phyloP scores from a whole-genome alignment of 1,140 invertebrate species.

The Penaeus vannamei region DNA sequence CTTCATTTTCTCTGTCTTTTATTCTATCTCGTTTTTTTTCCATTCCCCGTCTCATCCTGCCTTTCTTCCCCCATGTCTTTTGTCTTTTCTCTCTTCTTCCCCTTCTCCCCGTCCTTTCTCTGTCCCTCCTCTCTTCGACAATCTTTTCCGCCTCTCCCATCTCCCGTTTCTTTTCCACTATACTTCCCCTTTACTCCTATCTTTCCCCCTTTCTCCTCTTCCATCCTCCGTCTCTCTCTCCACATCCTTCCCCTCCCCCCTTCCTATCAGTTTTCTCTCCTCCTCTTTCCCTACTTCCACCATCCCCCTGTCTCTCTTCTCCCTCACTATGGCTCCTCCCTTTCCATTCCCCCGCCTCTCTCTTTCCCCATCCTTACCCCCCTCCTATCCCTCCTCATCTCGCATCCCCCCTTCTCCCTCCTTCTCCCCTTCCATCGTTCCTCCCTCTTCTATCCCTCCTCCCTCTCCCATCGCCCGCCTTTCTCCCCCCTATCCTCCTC shows the following conservation, averaged over 20 bases:
- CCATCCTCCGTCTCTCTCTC: background rate
- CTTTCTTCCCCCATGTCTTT: background rate
- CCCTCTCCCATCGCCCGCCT: background rate
- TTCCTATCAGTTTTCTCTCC: background rate
- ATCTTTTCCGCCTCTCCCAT: too few species aligned
- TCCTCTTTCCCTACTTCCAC: background rate
- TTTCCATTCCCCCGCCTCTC: background rate
- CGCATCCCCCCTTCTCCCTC: background rate
- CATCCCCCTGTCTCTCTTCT: background rate
- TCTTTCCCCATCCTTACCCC: background rate
- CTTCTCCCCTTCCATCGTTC: too few species aligned
- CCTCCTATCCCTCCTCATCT: background rate
- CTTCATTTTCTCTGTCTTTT: background rate
- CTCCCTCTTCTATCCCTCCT: background rate
- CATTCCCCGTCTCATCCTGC: background rate
- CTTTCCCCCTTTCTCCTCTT: background rate
- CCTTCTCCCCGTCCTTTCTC: too few species aligned
- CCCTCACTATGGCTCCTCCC: background rate
- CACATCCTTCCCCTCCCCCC: background rate
- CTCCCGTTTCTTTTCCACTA: background rate
- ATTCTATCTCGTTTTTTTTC: too few species aligned
- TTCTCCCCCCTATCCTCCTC: too few species aligned
- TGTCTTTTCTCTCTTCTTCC: background rate
- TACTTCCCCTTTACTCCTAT: background rate
- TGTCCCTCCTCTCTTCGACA: background rate